Evolutionary conservation across 2,113 vertebrate genomes (phyloP).

Genomic region (Glaucomys volans): DNA sequence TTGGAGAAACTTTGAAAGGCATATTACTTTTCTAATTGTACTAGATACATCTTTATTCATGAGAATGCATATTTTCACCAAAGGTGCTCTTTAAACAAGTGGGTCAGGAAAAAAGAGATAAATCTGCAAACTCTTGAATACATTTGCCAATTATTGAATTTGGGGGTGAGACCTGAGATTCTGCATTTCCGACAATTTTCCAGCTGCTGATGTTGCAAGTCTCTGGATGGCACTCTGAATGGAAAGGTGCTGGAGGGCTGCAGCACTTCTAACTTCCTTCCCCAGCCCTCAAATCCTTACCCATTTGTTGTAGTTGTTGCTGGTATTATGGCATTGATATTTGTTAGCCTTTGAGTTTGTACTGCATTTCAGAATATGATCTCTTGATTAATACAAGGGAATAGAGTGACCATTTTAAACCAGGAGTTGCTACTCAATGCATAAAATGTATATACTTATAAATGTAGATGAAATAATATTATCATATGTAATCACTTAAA

Average conservation of each 20-base stretch:
- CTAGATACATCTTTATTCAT: not conserved
- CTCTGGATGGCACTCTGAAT: fast-evolving
- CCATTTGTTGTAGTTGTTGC: fast-evolving
- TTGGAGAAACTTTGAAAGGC: not conserved
- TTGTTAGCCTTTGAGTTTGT: not conserved
- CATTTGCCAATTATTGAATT: not conserved
- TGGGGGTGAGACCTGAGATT: not conserved
- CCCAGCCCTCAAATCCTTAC: fast-evolving
- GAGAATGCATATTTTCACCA: conserved; percentile 1
- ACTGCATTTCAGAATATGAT: not conserved
- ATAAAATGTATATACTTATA: not conserved
- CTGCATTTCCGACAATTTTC: not conserved
- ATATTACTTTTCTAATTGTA: not conserved
- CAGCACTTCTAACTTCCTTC: fast-evolving
- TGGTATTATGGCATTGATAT: fast-evolving
- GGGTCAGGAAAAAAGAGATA: not conserved
- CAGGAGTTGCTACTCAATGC: not conserved
- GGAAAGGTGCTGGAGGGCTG: not conserved
- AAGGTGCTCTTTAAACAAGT: conserved; percentile 21
- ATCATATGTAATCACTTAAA: not conserved
- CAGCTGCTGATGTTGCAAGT: not conserved
- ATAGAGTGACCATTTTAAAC: not conserved
- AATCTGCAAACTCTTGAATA: conserved; percentile 31
- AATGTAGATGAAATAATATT: not conserved
- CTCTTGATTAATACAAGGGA: not conserved